These are phyloP conservation scores for Rhabdomys dilectus DNA, from an alignment of 2,113 vertebrate genomes.

Conservation along the genomic window DNA sequence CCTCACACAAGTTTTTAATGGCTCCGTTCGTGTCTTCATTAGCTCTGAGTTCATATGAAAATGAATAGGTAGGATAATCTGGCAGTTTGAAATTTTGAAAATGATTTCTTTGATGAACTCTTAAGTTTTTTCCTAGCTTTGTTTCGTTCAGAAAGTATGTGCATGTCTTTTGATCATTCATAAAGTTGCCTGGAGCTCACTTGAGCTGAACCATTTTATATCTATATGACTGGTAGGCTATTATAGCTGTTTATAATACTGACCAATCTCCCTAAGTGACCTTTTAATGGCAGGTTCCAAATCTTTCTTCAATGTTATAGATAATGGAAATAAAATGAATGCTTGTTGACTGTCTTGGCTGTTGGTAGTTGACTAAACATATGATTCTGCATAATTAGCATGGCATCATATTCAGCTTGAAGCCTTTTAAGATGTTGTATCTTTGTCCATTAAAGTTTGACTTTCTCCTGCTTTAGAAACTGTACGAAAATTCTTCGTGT, in stretches of 20 bases:
- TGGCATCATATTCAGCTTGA: not conserved
- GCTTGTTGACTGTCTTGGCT: not conserved
- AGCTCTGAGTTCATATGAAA: slow-evolving; percentile 23
- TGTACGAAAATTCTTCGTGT: not conserved
- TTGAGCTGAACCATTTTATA: not conserved
- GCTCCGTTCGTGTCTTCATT: not conserved
- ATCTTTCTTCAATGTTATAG: not conserved
- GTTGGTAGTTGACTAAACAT: not conserved
- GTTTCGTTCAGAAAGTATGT: not conserved
- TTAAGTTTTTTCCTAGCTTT: not conserved
- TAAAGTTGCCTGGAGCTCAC: not conserved
- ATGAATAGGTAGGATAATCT: slow-evolving; percentile 1
- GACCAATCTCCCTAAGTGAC: not conserved
- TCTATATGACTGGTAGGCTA: not conserved
- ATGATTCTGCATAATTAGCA: not conserved
- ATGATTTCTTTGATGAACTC: not conserved
- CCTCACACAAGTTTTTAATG: not conserved
- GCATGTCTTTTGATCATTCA: not conserved
- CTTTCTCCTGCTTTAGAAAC: not conserved
- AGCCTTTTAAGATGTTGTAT: not conserved
- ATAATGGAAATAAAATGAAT: not conserved
- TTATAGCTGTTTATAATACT: not conserved
- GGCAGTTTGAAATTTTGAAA: not conserved
- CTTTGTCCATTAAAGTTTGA: not conserved
- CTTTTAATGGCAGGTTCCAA: not conserved